These are phyloP conservation scores for Cyclura pinguis DNA, from an alignment of 2,797 vertebrate genomes.

Conservation along the genomic window DNA sequence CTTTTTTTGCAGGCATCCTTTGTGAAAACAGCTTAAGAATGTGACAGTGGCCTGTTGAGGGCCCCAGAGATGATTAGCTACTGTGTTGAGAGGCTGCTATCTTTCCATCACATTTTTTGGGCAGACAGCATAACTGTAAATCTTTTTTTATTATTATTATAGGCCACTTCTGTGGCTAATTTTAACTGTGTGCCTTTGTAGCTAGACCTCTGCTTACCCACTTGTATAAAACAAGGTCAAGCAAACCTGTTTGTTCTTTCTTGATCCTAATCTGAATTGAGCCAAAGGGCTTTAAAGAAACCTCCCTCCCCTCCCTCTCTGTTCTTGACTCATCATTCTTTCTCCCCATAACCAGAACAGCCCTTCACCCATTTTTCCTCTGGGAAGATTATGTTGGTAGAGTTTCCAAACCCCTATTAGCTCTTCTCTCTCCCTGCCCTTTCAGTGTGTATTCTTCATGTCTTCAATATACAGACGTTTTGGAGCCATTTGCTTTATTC, in stretches of 20 bases:
- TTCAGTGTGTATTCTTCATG: slow-evolving; percentile 54
- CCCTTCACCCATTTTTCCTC: slow-evolving; percentile 56
- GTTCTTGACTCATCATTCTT: slow-evolving; percentile 45
- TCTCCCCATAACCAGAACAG: background rate
- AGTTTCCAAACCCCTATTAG: slow-evolving; percentile 64
- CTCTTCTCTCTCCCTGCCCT: slow-evolving; percentile 33
- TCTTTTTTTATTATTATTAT: background rate
- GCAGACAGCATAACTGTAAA: slow-evolving; percentile 29
- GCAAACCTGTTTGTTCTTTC: slow-evolving; percentile 75
- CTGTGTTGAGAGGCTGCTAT: slow-evolving; percentile 36
- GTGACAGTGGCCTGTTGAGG: slow-evolving; percentile 57
- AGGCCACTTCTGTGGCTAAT: slow-evolving; percentile 19
- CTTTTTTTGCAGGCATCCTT: background rate
- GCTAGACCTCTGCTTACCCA: slow-evolving; percentile 25
- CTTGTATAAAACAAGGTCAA: slow-evolving; percentile 42
- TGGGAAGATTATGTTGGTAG: slow-evolving; percentile 56
- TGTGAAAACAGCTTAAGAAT: slow-evolving; percentile 58
- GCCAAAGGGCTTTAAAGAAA: slow-evolving; percentile 58
- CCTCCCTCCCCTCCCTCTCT: background rate
- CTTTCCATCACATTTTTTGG: slow-evolving; percentile 48
- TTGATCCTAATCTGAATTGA: slow-evolving; percentile 77
- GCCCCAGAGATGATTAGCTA: slow-evolving; percentile 51
- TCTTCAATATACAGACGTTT: slow-evolving; percentile 59
- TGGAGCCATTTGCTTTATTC: slow-evolving; percentile 52
- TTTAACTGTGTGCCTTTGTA: slow-evolving; percentile 37